phyloP scores from a whole-genome alignment of 1,140 invertebrate genomes.

The Hypsibius dujardini region DNA sequence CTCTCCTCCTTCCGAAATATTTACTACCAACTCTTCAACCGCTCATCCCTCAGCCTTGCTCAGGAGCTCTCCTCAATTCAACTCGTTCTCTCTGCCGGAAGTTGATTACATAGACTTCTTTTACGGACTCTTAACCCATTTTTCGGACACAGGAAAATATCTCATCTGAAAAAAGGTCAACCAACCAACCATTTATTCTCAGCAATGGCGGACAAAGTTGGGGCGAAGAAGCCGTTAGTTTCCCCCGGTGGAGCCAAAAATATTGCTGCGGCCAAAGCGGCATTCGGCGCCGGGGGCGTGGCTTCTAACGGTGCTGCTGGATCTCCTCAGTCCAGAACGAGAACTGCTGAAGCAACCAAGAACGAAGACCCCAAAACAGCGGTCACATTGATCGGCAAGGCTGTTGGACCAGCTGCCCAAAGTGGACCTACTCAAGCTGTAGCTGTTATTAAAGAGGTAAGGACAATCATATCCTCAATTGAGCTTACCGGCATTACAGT shows the following conservation, averaged over 20 bases:
- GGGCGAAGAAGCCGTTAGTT: slow-evolving; percentile 8
- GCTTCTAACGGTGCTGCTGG: not conserved
- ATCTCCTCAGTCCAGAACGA: not conserved
- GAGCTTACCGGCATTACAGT: too few species aligned
- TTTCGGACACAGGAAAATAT: too few species aligned
- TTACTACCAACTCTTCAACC: too few species aligned
- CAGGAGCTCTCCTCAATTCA: too few species aligned
- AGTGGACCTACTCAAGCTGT: not conserved
- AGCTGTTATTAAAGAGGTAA: not conserved
- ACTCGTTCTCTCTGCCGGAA: too few species aligned
- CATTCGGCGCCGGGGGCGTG: not conserved
- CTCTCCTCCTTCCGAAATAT: too few species aligned
- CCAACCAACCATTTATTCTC: too few species aligned
- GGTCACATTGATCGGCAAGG: not conserved
- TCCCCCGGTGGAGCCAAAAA: slow-evolving; percentile 11
- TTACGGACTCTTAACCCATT: too few species aligned
- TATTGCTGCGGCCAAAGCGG: slow-evolving; percentile 12
- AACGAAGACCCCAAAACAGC: not conserved
- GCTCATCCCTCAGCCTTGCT: too few species aligned
- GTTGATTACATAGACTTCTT: too few species aligned
- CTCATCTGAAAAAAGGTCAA: too few species aligned
- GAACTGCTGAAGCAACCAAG: not conserved
- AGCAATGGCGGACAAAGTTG: slow-evolving; percentile 2
- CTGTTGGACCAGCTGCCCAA: not conserved
- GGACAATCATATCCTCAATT: too few species aligned